phyloP scores from a whole-genome alignment of 2,888 invertebrate species.

The Congeria kusceri region DNA sequence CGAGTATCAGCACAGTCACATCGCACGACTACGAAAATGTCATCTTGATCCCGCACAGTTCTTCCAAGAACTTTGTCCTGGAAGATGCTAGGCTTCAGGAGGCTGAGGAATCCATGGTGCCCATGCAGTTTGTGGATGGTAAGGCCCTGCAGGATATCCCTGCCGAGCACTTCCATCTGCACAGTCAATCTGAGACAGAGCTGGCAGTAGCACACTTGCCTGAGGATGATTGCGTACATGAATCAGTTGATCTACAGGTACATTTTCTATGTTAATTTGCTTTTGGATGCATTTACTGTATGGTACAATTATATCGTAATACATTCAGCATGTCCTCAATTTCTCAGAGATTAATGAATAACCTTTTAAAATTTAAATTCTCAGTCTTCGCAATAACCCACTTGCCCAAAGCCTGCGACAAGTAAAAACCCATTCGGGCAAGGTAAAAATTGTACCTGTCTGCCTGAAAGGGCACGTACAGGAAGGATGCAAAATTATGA shows the following conservation, averaged over 20 bases:
- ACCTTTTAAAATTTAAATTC: too few species aligned
- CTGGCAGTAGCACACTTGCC: slow-evolving; percentile 34
- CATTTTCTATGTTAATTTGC: neutral
- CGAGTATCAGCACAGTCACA: slow-evolving; percentile 58
- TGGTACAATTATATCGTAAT: too few species aligned
- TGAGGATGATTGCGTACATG: slow-evolving; percentile 31
- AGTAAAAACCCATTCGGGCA: too few species aligned
- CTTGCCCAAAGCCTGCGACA: too few species aligned
- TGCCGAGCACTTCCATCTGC: slow-evolving; percentile 33
- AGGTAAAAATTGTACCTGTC: too few species aligned
- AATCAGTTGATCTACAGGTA: slow-evolving; percentile 33
- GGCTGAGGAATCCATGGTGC: slow-evolving; percentile 65
- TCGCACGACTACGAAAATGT: slow-evolving; percentile 49
- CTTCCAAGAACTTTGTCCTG: slow-evolving; percentile 21
- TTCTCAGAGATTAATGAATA: too few species aligned
- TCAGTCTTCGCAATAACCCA: too few species aligned
- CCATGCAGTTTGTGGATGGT: slow-evolving; percentile 68
- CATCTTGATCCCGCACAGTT: slow-evolving; percentile 41
- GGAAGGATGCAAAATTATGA: too few species aligned
- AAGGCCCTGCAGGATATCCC: slow-evolving; percentile 48
- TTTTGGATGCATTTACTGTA: neutral
- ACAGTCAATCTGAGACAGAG: slow-evolving; percentile 43
- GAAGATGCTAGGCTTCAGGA: slow-evolving; percentile 48
- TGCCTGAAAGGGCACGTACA: too few species aligned
- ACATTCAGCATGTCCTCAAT: too few species aligned